phyloP scores from a whole-genome alignment of 2,797 vertebrate genomes.

The Cuniculus paca region DNA sequence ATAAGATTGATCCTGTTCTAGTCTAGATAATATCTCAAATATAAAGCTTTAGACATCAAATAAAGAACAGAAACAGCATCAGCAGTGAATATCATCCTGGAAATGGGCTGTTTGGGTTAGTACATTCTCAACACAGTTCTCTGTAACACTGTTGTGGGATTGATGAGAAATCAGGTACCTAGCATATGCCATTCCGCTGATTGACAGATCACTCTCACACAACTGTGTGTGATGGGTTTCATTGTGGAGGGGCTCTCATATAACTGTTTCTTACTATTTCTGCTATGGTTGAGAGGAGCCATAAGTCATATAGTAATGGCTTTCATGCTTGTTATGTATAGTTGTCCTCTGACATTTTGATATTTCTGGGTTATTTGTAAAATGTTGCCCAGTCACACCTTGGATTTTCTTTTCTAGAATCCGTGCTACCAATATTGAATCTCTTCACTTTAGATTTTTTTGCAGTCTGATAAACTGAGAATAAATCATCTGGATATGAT shows the following conservation, averaged over 20 bases:
- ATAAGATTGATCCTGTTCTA: not conserved
- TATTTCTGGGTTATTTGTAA: not conserved
- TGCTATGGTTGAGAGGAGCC: not conserved
- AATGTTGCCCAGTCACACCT: not conserved
- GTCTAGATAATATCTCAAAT: not conserved
- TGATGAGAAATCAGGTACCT: not conserved
- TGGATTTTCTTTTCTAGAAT: not conserved
- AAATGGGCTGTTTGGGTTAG: not conserved
- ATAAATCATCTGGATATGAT: not conserved
- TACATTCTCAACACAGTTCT: not conserved
- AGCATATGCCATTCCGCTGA: not conserved
- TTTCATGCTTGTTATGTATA: not conserved
- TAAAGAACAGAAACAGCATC: not conserved
- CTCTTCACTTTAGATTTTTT: not conserved
- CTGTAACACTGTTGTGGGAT: not conserved
- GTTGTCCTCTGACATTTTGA: not conserved
- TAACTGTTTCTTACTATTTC: not conserved
- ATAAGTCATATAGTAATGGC: not conserved
- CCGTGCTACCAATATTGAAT: not conserved
- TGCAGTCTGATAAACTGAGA: not conserved
- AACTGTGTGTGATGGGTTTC: not conserved
- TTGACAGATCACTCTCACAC: accelerated
- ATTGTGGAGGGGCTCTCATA: not conserved
- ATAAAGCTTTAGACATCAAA: not conserved
- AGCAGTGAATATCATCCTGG: not conserved